phyloP scores from a whole-genome alignment of 2,797 vertebrate species.

The Carcharodon carcharias region DNA sequence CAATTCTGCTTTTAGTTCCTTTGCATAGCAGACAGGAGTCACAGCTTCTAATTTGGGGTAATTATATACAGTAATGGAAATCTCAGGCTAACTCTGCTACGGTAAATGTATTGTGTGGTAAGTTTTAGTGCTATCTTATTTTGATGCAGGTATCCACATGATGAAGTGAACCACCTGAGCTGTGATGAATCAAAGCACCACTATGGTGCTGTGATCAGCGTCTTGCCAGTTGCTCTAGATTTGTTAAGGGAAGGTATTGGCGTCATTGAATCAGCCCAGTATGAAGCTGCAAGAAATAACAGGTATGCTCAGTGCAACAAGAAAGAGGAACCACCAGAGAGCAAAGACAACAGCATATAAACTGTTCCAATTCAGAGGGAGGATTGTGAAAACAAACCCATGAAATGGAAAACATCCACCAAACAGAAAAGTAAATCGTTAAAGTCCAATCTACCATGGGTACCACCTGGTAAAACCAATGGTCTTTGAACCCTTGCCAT shows the following conservation, averaged over 20 bases:
- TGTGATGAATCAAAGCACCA: conserved; percentile 61
- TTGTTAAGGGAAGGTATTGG: conserved; percentile 52
- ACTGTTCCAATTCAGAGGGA: neutral
- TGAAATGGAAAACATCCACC: conserved; percentile 10
- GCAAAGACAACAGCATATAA: neutral
- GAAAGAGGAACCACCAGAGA: neutral
- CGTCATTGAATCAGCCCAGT: conserved; percentile 44
- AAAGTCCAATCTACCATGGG: neutral
- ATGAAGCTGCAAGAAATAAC: conserved; percentile 35
- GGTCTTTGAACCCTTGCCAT: conserved; percentile 26
- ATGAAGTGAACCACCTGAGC: conserved; percentile 65
- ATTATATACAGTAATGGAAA: neutral
- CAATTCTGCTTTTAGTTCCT: neutral
- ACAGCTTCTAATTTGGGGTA: neutral
- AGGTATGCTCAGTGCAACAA: conserved; percentile 25
- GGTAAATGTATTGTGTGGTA: neutral
- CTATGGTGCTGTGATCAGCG: conserved; percentile 67
- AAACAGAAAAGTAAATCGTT: neutral
- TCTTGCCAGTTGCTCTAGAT: conserved; percentile 64
- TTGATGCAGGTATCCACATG: conserved; percentile 61
- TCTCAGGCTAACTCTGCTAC: neutral
- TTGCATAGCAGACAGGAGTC: neutral
- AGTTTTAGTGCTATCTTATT: neutral
- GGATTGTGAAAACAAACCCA: neutral
- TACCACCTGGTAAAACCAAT: conserved; percentile 30